These are phyloP conservation scores for Caenorhabditis japonica DNA, from an alignment of 2,888 invertebrate species.

Conservation along the genomic window DNA sequence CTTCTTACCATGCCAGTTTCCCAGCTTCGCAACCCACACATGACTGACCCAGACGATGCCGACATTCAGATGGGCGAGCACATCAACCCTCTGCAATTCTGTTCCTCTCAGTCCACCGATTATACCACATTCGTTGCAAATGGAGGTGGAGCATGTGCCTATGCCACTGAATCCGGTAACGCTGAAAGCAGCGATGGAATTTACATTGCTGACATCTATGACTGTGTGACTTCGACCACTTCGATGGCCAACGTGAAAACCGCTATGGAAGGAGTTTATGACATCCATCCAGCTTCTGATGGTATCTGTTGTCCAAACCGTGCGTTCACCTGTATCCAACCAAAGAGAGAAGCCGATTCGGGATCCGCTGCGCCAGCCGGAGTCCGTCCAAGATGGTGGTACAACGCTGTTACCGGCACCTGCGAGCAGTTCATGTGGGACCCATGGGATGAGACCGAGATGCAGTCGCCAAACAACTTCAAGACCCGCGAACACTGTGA, in stretches of 20 bases:
- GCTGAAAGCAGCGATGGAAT: slow-evolving; percentile 69
- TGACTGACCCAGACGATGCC: slow-evolving; percentile 76
- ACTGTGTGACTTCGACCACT: slow-evolving; percentile 71
- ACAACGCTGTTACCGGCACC: slow-evolving; percentile 75
- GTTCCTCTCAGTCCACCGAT: slow-evolving; percentile 70
- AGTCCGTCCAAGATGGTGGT: slow-evolving; percentile 75
- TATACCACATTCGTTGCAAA: slow-evolving; percentile 75
- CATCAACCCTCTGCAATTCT: slow-evolving; percentile 76
- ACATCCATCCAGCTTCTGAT: slow-evolving; percentile 72
- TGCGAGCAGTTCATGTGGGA: slow-evolving; percentile 77
- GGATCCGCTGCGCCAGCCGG: slow-evolving; percentile 76
- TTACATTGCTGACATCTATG: slow-evolving; percentile 75
- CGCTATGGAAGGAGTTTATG: slow-evolving; percentile 76
- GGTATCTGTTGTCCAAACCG: slow-evolving; percentile 76
- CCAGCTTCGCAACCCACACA: slow-evolving; percentile 75
- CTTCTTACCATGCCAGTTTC: slow-evolving; percentile 76
- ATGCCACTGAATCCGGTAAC: slow-evolving; percentile 57
- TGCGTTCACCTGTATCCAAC: slow-evolving; percentile 76
- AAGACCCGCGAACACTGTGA: slow-evolving; percentile 76
- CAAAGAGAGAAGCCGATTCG: slow-evolving; percentile 75
- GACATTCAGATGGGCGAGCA: slow-evolving; percentile 76
- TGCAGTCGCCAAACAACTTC: slow-evolving; percentile 77
- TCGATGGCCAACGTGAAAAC: slow-evolving; percentile 75
- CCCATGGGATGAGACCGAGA: slow-evolving; percentile 76
- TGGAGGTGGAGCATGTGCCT: slow-evolving; percentile 70